Evolutionary conservation across 2,113 vertebrate species (phyloP).

Genomic region (Bettongia penicillata): DNA sequence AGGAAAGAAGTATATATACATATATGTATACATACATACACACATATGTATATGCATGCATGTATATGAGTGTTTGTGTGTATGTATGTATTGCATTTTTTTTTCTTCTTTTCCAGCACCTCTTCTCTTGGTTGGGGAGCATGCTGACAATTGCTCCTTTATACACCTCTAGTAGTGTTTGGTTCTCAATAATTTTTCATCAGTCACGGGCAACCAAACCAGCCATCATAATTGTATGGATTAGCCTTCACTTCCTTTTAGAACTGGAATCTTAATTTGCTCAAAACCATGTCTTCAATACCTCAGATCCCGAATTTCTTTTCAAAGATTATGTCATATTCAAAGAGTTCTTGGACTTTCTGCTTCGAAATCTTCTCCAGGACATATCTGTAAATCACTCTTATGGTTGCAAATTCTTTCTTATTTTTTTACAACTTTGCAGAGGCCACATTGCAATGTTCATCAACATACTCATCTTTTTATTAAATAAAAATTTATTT

Average conservation of each 20-base stretch:
- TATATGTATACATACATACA: too few relatives aligned
- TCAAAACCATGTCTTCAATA: constrained; percentile 95
- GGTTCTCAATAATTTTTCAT: constrained; percentile 91
- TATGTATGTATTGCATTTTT: too few relatives aligned
- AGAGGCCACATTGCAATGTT: constrained; percentile 92
- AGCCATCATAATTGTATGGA: constrained; percentile 94
- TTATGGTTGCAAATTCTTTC: neutral
- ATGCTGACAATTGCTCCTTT: constrained; percentile 92
- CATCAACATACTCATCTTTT: constrained; percentile 79
- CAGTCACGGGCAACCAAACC: constrained; percentile 93
- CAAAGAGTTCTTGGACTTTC: constrained; percentile 93
- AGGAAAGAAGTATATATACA: constrained; percentile 82
- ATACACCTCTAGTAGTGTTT: constrained; percentile 90
- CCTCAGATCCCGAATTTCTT: constrained; percentile 93
- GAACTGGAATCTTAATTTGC: constrained; percentile 93
- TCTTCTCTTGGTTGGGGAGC: constrained; percentile 80
- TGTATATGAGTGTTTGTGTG: too few relatives aligned
- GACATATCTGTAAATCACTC: constrained; percentile 94
- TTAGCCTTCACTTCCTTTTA: constrained; percentile 96
- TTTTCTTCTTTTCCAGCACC: constrained; percentile 82
- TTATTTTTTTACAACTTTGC: constrained; percentile 83
- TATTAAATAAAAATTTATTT: too few relatives aligned
- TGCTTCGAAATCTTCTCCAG: constrained; percentile 92
- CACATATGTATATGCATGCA: too few relatives aligned
- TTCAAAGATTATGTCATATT: constrained; percentile 96